These are phyloP conservation scores for Caenorhabditis briggsae DNA, from an alignment of 1,140 invertebrate species.

Conservation along the genomic window DNA sequence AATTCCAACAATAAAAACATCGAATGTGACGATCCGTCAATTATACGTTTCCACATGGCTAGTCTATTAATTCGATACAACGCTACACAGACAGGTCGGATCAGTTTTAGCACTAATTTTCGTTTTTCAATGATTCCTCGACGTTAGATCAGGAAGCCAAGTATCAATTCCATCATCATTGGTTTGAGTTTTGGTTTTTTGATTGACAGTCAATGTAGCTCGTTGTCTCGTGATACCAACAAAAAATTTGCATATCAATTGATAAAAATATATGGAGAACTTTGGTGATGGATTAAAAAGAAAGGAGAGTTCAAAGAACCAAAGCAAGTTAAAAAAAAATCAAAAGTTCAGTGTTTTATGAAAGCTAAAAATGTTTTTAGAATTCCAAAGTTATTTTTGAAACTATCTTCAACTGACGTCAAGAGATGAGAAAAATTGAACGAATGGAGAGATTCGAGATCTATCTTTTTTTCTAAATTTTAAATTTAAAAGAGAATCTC, in stretches of 20 bases:
- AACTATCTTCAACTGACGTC: too few relatives aligned
- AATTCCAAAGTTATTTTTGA: too few relatives aligned
- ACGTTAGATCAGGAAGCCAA: not conserved
- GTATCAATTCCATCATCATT: not conserved
- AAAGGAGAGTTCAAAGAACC: conserved; percentile 34
- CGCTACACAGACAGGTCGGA: not conserved
- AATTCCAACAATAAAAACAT: too few relatives aligned
- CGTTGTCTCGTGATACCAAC: not conserved
- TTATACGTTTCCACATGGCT: conserved; percentile 22
- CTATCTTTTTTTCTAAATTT: too few relatives aligned
- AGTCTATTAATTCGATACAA: not conserved
- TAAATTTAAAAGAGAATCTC: too few relatives aligned
- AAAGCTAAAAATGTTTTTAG: too few relatives aligned
- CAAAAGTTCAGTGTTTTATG: not conserved
- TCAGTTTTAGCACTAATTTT: not conserved
- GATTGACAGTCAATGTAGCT: not conserved
- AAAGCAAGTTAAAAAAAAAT: not conserved
- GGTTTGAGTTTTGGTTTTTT: not conserved
- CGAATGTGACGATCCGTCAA: not conserved
- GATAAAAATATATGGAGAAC: not conserved
- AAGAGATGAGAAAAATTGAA: too few relatives aligned
- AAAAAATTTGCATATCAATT: conserved; percentile 33
- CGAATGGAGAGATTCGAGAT: too few relatives aligned
- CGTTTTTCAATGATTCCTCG: not conserved
- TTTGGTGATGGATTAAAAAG: too few relatives aligned